These are phyloP conservation scores for Epinephelus moara DNA, from an alignment of 2,113 vertebrate species.

Conservation along the genomic window DNA sequence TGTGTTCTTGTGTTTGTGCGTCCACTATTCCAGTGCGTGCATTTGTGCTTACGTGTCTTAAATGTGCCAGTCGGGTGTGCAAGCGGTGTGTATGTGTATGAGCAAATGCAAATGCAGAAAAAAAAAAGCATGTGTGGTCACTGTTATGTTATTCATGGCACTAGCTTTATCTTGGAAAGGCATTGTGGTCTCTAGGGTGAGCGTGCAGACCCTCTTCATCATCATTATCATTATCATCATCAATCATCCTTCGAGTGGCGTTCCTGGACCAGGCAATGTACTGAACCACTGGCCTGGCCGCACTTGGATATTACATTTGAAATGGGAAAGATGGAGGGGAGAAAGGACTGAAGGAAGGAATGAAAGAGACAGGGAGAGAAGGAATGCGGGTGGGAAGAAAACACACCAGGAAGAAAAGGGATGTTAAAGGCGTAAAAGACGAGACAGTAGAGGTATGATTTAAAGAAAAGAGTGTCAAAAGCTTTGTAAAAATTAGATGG, in stretches of 20 bases:
- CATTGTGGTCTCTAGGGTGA: conserved; percentile 65
- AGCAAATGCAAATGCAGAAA: conserved; percentile 23
- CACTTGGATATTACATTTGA: conserved; percentile 44
- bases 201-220: conserved; percentile 68
- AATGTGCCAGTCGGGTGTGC: conserved; percentile 14
- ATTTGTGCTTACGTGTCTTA: conserved; percentile 37
- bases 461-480: neutral
- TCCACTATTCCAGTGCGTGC: conserved; percentile 15
- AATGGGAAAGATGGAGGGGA: conserved; percentile 26
- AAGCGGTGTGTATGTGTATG: neutral
- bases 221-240: conserved; percentile 78
- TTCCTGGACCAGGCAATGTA: conserved; percentile 41
- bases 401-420: neutral
- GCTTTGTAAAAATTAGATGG: too few relatives aligned
- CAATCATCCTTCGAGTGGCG: conserved; percentile 67
- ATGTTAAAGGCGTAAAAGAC: neutral
- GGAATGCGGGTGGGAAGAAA: neutral
- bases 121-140: conserved; percentile 47
- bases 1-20: conserved; percentile 36
- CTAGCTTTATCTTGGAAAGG: conserved; percentile 66
- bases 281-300: conserved; percentile 51
- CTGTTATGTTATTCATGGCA: conserved; percentile 68
- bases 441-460: neutral
- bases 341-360: conserved; percentile 2
- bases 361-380: conserved; percentile 9